phyloP scores from a whole-genome alignment of 2,888 invertebrate genomes.

The Drosophila crucigera region DNA sequence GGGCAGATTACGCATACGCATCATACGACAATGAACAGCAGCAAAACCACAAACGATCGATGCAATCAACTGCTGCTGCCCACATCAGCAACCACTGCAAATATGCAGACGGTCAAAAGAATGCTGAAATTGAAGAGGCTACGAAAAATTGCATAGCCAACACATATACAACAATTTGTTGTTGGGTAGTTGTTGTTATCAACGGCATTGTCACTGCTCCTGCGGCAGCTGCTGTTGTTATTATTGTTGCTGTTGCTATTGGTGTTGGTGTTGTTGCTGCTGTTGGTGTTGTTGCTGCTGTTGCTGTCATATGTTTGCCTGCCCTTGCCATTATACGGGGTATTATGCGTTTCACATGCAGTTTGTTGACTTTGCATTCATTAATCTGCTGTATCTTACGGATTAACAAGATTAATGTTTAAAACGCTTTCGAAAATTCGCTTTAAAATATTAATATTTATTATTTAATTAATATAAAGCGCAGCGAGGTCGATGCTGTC shows the following conservation, averaged over 20 bases:
- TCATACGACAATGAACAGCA: slow-evolving; percentile 33
- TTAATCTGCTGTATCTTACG: slow-evolving; percentile 1
- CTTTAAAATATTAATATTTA: not conserved
- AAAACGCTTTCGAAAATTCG: not conserved
- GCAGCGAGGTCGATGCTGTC: not conserved
- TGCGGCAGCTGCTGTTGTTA: slow-evolving; percentile 41
- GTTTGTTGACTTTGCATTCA: slow-evolving; percentile 14
- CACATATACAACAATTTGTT: slow-evolving; percentile 38
- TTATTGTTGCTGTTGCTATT: slow-evolving; percentile 11
- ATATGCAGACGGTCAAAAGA: slow-evolving; percentile 73
- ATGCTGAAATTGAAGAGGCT: slow-evolving; percentile 77
- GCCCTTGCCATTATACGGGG: slow-evolving; percentile 38
- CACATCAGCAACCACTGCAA: slow-evolving; percentile 37
- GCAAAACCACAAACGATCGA: slow-evolving; percentile 25
- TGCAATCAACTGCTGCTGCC: slow-evolving; percentile 26
- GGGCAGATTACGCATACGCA: slow-evolving; percentile 59
- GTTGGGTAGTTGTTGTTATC: slow-evolving; percentile 43
- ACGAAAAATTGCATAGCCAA: slow-evolving; percentile 44
- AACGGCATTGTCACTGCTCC: slow-evolving; percentile 60
- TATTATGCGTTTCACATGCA: slow-evolving; percentile 7
- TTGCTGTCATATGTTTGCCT: slow-evolving; percentile 45
- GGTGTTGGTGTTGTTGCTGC: slow-evolving; percentile 1
- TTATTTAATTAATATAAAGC: not conserved
- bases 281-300: slow-evolving; percentile 7
- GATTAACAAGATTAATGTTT: not conserved